Evolutionary conservation across 2,797 vertebrate species (phyloP).

Genomic region (Dallia pectoralis): DNA sequence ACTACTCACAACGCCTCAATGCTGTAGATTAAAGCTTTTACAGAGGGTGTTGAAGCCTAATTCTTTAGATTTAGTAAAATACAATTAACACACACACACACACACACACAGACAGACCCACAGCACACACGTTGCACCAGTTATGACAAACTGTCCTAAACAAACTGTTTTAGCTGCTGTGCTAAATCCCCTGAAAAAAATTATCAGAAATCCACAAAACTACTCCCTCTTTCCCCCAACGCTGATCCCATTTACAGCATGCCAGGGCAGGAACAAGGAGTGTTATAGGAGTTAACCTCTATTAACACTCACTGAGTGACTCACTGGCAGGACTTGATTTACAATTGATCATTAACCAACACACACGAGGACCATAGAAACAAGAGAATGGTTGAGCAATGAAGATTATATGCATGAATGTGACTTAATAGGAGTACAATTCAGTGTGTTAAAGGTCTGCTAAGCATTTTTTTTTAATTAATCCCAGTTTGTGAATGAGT

Average conservation of each 20-base stretch:
- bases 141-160: neutral
- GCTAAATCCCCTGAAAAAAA: neutral
- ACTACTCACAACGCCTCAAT: constrained; percentile 14
- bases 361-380: neutral
- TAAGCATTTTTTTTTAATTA: neutral
- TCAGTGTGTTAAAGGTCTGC: neutral
- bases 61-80: neutral
- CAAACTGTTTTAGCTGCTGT: neutral
- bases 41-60: neutral
- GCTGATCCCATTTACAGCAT: neutral
- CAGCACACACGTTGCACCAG: neutral
- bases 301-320: neutral
- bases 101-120: no score
- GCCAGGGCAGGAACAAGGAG: constrained; percentile 1
- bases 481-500: neutral
- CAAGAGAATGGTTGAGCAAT: neutral
- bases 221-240: neutral
- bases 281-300: neutral
- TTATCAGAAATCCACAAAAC: neutral
- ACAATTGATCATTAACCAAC: neutral
- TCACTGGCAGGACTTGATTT: neutral
- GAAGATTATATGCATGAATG: neutral
- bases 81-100: neutral
- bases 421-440: neutral
- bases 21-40: neutral